These are phyloP conservation scores for Madoqua kirkii DNA, from an alignment of 2,113 vertebrate species.

Conservation along the genomic window DNA sequence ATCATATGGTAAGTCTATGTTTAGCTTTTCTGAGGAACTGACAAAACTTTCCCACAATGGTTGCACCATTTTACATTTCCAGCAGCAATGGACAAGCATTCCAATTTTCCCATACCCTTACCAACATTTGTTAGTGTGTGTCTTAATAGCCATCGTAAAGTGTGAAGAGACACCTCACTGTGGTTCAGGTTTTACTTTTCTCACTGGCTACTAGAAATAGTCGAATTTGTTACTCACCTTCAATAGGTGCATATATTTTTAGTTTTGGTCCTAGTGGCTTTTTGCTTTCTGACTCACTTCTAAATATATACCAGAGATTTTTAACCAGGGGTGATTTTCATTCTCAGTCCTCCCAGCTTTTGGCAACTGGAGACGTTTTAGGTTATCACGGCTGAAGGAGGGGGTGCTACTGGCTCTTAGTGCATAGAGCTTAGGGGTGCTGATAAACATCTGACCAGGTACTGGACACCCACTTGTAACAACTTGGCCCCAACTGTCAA, in stretches of 20 bases:
- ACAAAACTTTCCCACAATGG: background rate
- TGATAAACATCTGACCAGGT: background rate
- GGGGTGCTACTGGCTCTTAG: background rate
- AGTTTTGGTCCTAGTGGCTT: background rate
- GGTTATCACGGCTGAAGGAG: background rate
- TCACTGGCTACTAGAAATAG: background rate
- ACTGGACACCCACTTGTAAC: background rate
- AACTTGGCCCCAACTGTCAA: background rate
- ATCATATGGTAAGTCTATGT: background rate
- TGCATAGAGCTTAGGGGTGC: background rate
- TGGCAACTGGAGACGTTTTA: background rate
- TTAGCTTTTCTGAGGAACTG: background rate
- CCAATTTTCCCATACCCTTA: background rate
- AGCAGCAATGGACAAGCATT: background rate
- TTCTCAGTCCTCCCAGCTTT: background rate
- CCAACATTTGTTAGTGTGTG: background rate
- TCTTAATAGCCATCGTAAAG: background rate
- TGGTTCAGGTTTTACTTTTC: background rate
- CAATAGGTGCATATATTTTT: background rate
- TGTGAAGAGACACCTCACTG: background rate
- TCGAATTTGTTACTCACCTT: background rate
- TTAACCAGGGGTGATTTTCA: background rate
- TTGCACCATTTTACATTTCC: background rate
- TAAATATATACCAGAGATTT: conserved; percentile 28
- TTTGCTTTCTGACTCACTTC: background rate